These are phyloP conservation scores for Pristionchus maxplancki DNA, from an alignment of 2,888 invertebrate genomes.

Conservation along the genomic window DNA sequence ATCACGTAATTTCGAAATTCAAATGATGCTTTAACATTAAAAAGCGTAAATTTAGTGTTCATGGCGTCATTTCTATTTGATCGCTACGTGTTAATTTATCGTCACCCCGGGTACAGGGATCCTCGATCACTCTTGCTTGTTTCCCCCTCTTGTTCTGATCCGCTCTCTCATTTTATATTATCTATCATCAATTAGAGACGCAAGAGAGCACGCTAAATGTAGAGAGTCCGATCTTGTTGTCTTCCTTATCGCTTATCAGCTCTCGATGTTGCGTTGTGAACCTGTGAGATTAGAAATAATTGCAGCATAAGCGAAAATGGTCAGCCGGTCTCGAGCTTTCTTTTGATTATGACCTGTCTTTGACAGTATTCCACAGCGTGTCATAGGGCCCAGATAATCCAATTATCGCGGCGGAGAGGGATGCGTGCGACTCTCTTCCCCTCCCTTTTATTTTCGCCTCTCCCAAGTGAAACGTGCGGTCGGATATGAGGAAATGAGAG, in stretches of 20 bases:
- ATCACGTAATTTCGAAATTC: background rate
- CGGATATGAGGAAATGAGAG: no score
- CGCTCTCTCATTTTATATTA: background rate
- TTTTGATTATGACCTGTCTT: background rate
- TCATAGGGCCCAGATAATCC: no score
- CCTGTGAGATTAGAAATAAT: conserved; percentile 23
- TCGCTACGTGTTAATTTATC: background rate
- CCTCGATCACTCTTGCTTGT: conserved; percentile 16
- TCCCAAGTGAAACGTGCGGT: no score
- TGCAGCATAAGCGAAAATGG: conserved; percentile 27
- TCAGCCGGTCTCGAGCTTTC: background rate
- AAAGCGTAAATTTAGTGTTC: no score
- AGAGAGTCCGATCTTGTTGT: background rate
- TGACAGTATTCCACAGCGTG: background rate
- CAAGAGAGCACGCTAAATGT: background rate
- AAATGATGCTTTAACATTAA: no score
- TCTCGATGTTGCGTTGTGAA: background rate
- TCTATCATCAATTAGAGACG: background rate
- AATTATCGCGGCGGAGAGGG: no score
- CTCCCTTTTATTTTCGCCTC: no score
- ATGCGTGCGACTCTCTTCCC: no score
- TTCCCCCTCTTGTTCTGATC: background rate
- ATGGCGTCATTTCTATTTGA: background rate
- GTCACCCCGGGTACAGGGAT: background rate
- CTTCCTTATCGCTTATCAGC: conserved; percentile 20